Conservation (phyloP, 2,888 invertebrate genomes). For the Archaeoteleia sp. region DNA sequence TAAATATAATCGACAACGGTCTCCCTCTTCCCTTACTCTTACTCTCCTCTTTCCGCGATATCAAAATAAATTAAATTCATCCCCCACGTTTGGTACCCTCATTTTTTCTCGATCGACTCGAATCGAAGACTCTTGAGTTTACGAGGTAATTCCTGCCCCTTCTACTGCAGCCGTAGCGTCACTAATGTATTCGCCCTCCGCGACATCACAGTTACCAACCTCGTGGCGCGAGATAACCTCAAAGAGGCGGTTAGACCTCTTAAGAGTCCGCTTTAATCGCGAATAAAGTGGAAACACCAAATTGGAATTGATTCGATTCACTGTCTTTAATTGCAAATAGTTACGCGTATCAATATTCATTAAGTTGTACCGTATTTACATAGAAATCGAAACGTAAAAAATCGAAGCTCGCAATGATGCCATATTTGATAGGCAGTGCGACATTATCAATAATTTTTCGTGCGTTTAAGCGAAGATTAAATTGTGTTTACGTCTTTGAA, state of each 20-base stretch:
- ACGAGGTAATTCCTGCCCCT: constrained; percentile 51
- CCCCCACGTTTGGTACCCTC: constrained; percentile 52
- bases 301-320: constrained; percentile 52
- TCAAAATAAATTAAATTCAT: constrained; percentile 56
- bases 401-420: constrained; percentile 15
- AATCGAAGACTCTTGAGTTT: constrained; percentile 54
- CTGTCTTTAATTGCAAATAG: constrained; percentile 51
- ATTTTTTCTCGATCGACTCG: constrained; percentile 53
- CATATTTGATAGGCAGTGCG: constrained; percentile 19
- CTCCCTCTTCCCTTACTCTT: constrained; percentile 42
- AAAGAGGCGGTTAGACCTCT: constrained; percentile 52
- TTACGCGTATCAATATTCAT: constrained; percentile 54
- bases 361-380: constrained; percentile 44
- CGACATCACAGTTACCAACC: constrained; percentile 52
- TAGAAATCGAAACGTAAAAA: constrained; percentile 46
- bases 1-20: constrained; percentile 52
- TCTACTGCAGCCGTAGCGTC: constrained; percentile 30
- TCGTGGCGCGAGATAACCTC: constrained; percentile 52
- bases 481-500: too few species aligned
- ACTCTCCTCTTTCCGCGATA: constrained; percentile 41
- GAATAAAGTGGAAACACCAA: constrained; percentile 50
- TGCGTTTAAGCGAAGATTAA: too few species aligned
- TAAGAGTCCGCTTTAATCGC: constrained; percentile 51
- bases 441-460: constrained; percentile 35
- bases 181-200: constrained; percentile 51